Conservation (phyloP, 2,113 vertebrate species). For the Bubalus kerabau region DNA sequence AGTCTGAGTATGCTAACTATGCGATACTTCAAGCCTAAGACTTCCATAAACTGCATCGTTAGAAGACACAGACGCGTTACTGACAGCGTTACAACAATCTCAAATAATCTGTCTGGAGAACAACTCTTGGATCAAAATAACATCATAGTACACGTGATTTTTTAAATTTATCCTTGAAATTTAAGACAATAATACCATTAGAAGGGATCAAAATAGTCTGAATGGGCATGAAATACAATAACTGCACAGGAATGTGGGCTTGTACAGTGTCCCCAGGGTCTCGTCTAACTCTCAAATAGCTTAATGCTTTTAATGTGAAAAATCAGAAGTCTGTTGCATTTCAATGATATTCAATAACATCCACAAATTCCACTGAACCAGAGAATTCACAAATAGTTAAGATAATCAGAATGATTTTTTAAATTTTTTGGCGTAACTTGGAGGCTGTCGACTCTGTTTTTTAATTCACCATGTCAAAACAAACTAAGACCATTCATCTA, state of each 20-base stretch:
- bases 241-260: neutral
- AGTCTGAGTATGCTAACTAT: neutral
- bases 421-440: neutral
- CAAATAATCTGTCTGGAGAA: neutral
- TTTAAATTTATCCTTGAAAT: neutral
- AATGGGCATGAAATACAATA: neutral
- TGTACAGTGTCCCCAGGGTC: neutral
- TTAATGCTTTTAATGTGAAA: neutral
- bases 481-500: neutral
- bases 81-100: neutral
- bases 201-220: neutral
- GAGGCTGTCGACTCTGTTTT: neutral
- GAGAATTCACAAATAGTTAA: neutral
- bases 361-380: neutral
- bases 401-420: neutral
- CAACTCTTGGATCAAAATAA: conserved; percentile 15
- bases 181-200: neutral
- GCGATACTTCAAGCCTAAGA: neutral
- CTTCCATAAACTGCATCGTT: neutral
- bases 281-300: neutral
- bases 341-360: neutral
- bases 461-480: neutral
- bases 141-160: neutral
- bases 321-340: neutral
- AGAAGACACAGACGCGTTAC: neutral